A percentile compares a stretch with the other conserved stretches of the same genome.
phyloP scores from a whole-genome alignment of 2,113 vertebrate genomes.

The Arvicanthis niloticus region DNA sequence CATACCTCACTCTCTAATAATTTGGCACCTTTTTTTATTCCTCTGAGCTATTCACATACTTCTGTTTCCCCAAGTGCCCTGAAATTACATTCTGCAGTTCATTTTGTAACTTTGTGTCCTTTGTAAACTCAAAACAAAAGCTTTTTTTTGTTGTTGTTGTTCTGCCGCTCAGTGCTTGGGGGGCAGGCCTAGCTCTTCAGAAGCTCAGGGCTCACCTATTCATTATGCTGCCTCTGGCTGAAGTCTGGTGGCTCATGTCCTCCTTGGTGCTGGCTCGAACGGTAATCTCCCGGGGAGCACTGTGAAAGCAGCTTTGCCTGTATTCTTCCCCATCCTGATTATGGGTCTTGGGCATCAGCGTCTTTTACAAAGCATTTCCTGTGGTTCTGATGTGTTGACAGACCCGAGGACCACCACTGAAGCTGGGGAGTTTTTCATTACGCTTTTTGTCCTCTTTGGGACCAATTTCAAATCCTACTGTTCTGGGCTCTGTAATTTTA shows the following conservation, averaged over 20 bases:
- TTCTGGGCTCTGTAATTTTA: neutral
- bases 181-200: neutral
- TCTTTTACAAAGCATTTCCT: neutral
- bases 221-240: neutral
- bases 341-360: neutral
- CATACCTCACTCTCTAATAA: neutral
- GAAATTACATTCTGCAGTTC: conserved; percentile 51
- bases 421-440: neutral
- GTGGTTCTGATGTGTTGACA: neutral
- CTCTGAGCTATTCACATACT: conserved; percentile 24
- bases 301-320: neutral
- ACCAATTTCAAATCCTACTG: neutral
- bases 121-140: conserved; percentile 52
- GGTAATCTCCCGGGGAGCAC: neutral
- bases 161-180: neutral
- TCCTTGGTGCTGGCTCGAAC: neutral
- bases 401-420: neutral
- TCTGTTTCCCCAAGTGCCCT: conserved; percentile 50
- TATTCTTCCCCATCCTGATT: neutral
- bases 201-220: neutral
- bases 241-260: neutral
- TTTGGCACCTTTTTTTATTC: neutral
- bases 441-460: neutral
- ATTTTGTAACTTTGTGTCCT: conserved; percentile 25
- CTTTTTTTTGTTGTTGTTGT: neutral